A percentile compares a stretch with the other conserved stretches of the same genome.
phyloP scores from a whole-genome alignment of 92 coral and sea anemone species.

The Hydrozoanthus gracilis region DNA sequence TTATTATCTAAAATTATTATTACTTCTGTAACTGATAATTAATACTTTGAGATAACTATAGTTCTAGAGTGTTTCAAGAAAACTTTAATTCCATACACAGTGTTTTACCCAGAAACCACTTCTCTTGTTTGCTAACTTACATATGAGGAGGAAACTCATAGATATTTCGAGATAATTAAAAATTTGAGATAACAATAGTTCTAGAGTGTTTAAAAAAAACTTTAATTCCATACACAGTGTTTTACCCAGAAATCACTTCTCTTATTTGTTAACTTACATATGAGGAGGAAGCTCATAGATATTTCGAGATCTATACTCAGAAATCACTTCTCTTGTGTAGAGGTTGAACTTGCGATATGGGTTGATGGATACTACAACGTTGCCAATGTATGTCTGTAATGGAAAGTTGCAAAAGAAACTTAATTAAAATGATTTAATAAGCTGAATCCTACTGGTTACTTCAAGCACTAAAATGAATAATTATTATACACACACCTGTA shows the following conservation, averaged over 20 bases:
- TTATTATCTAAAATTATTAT: no score
- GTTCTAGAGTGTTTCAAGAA: not conserved
- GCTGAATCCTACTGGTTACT: no score
- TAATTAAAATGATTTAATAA: not conserved
- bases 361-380: constrained; percentile 96
- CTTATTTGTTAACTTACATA: constrained; percentile 73
- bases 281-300: constrained; percentile 98
- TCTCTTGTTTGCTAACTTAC: constrained; percentile 65
- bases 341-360: constrained; percentile 94
- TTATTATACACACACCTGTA: no score
- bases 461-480: no score
- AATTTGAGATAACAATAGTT: not conserved
- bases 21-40: no score
- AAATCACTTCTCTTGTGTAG: constrained; percentile 88
- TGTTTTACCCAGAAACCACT: no score
- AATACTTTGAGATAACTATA: no score
- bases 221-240: not conserved
- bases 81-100: not conserved
- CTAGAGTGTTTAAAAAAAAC: not conserved
- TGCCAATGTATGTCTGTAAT: constrained; percentile 95
- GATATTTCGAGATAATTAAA: constrained; percentile 82
- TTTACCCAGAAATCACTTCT: not conserved
- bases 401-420: not conserved
- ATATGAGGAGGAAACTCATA: constrained; percentile 98
- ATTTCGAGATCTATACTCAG: constrained; percentile 96